A percentile compares a stretch with the other conserved stretches of the same genome.
Evolutionary conservation across 2,797 vertebrate genomes (phyloP).

Genomic region (Chrysocyon brachyurus): DNA sequence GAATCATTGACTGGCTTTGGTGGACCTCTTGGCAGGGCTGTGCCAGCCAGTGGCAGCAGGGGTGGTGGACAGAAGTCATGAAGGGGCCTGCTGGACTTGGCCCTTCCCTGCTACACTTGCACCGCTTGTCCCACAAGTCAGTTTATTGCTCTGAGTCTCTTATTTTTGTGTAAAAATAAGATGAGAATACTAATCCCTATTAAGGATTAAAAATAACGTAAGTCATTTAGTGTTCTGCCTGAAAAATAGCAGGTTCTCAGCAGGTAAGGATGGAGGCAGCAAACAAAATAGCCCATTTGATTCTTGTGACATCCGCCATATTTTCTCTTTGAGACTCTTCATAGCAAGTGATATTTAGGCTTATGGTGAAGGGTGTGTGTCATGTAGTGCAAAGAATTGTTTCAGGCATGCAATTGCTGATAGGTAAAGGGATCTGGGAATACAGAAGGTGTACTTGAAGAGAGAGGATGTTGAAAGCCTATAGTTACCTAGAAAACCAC

Average conservation of each 20-base stretch:
- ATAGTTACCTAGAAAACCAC: not conserved
- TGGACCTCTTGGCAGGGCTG: not conserved
- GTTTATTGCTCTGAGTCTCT: not conserved
- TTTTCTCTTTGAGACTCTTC: slow-evolving; percentile 6
- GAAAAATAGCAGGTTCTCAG: not conserved
- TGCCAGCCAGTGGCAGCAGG: not conserved
- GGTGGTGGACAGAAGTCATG: fast-evolving
- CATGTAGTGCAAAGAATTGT: not conserved
- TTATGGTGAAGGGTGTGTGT: not conserved
- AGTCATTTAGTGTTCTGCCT: not conserved
- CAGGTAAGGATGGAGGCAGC: not conserved
- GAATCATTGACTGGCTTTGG: not conserved
- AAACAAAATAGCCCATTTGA: not conserved
- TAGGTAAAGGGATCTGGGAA: not conserved
- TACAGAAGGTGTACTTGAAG: not conserved
- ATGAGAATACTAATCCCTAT: not conserved
- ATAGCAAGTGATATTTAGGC: not conserved
- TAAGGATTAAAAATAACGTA: not conserved
- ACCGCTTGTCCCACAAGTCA: not conserved
- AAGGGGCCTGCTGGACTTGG: not conserved
- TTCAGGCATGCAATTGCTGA: not conserved
- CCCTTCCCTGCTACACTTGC: not conserved
- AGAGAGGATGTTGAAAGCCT: not conserved
- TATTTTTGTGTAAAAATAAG: not conserved
- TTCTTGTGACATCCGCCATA: not conserved